phyloP scores from a whole-genome alignment of 2,888 invertebrate genomes.

The Lomographa bimaculata region DNA sequence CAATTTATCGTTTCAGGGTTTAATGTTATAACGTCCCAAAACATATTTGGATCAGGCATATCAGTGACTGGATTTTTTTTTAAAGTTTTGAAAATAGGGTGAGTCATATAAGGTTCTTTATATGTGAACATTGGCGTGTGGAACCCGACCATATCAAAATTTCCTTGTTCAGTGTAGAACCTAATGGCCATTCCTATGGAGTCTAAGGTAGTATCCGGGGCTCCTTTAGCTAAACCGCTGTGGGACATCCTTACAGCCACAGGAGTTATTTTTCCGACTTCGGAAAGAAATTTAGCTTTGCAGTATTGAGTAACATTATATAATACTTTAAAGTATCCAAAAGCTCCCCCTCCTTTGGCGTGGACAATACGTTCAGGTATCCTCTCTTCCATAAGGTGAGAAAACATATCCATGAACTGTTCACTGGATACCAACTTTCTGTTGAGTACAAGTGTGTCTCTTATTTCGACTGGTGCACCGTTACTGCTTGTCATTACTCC shows the following conservation, averaged over 20 bases:
- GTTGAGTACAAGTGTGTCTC: slow-evolving; percentile 90
- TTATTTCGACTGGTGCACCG: slow-evolving; percentile 90
- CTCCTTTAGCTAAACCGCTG: slow-evolving; percentile 92
- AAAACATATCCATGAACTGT: too few species aligned
- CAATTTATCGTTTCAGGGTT: neutral
- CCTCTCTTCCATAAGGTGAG: too few species aligned
- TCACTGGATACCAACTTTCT: too few species aligned
- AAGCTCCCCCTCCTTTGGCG: slow-evolving; percentile 95
- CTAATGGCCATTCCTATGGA: slow-evolving; percentile 95
- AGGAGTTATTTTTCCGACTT: slow-evolving; percentile 89
- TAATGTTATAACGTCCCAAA: neutral
- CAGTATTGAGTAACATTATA: slow-evolving; percentile 89
- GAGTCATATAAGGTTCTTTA: slow-evolving; percentile 93
- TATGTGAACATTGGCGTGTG: slow-evolving; percentile 95
- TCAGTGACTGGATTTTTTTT: slow-evolving; percentile 84
- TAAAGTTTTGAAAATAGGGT: slow-evolving; percentile 24
- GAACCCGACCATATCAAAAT: slow-evolving; percentile 95
- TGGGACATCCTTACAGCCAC: slow-evolving; percentile 90
- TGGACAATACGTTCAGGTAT: slow-evolving; percentile 97
- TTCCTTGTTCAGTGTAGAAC: slow-evolving; percentile 94
- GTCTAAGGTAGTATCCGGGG: slow-evolving; percentile 93
- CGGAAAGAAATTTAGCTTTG: slow-evolving; percentile 89
- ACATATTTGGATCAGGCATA: slow-evolving; percentile 87
- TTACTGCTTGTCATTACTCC: slow-evolving; percentile 84
- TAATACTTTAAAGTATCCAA: slow-evolving; percentile 92